Base-by-base conservation (phyloP, 2,888 invertebrate genomes). In the Globia sparganii region DNA sequence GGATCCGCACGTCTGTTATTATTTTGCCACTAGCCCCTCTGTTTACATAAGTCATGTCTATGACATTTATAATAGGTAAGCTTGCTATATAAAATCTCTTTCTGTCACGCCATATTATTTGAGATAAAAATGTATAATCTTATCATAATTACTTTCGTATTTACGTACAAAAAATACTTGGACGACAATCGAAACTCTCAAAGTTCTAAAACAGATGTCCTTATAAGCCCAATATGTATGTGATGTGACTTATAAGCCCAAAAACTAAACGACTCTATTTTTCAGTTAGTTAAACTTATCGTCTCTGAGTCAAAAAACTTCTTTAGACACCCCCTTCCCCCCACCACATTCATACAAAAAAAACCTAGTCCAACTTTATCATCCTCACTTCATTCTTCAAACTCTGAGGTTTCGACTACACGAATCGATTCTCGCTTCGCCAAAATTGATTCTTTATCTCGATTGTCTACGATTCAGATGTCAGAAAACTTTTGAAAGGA, bases 401-500 rank as follows among this genome's bases (percentile, higher is more conserved):
- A 68, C 49, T 75, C 74, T 80, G 80, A 66, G 74, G 59, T 79
- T 77, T 61, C 13, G 21, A 66, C 31, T n/a, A 40, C 21, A 59
- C 40, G 37, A 76, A 77, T 80, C 64, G 72, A 80, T 84, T 74
- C 66, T 70, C 66, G 53, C 21, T 84, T 70, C 25, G 5, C n/a
- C 43, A 4, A 56, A 81, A 66, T 80, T 69, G 65, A 84, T 80
- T 78, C 67, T 49, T 49, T 28, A 72, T 49, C 40, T 69, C 68
- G 65, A 78, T 75, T 86, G 61, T 56, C 62, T 62, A 75, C 56
- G 15, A 87, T 85, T 78, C 43, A 76, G 74, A 74, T 72, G 76
- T 85, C 67, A 71, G 25, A n/a, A n/a, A 87, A 85, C 72, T 85
- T 85, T 86, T 76, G 78, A 82, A 73, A 59, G 61, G 43, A 25